A percentile compares a stretch with the other conserved stretches of the same genome.
Evolutionary conservation across 2,113 vertebrate genomes (phyloP).

Genomic region (Onychorhynchus coronatus): DNA sequence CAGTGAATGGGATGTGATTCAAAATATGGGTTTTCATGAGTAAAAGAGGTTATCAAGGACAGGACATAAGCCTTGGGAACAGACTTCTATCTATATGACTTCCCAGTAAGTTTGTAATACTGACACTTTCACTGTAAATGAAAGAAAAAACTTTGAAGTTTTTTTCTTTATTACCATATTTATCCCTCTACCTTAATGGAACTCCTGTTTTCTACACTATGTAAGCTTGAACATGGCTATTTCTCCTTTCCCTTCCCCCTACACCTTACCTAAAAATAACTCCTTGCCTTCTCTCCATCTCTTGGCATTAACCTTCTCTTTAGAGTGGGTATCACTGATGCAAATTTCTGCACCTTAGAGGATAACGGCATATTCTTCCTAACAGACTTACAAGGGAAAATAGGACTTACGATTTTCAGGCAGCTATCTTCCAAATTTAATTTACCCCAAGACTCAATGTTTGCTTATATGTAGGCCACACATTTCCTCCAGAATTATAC

Average conservation of each 20-base stretch:
- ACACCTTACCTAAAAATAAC: slow-evolving; percentile 16
- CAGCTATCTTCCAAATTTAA: slow-evolving; percentile 52
- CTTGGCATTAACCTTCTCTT: slow-evolving; percentile 30
- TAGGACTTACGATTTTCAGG: not conserved
- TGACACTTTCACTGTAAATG: not conserved
- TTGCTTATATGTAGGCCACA: slow-evolving; percentile 59
- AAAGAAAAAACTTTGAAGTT: not conserved
- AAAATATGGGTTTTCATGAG: not conserved
- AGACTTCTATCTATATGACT: not conserved
- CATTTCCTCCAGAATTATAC: slow-evolving; percentile 41
- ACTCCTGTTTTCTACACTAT: not conserved
- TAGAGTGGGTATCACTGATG: slow-evolving; percentile 36
- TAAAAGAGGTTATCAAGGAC: not conserved
- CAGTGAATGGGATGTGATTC: not conserved
- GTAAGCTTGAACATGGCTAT: not conserved
- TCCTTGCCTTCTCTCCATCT: slow-evolving; percentile 7
- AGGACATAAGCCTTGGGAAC: not conserved
- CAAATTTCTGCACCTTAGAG: slow-evolving; percentile 49
- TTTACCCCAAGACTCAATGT: slow-evolving; percentile 41
- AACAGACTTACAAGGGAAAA: slow-evolving; percentile 37
- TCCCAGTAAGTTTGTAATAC: not conserved
- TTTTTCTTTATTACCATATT: not conserved
- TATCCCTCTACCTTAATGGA: not conserved
- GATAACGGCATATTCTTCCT: slow-evolving; percentile 20
- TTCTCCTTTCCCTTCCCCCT: not conserved